These are phyloP conservation scores for Myotis lucifugus DNA, from an alignment of 2,113 vertebrate species.

Conservation along the genomic window DNA sequence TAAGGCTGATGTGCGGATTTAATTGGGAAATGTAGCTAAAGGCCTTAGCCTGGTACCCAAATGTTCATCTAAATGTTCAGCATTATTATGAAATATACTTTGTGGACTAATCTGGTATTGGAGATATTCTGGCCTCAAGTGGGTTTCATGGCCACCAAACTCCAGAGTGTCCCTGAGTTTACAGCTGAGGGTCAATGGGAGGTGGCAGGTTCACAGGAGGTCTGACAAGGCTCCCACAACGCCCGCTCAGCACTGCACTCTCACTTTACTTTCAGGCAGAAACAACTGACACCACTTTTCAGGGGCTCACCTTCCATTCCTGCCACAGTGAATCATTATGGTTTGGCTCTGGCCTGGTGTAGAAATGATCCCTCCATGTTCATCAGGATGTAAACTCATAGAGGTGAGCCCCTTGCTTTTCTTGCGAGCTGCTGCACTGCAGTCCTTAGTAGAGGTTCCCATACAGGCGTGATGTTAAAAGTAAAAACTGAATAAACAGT, in stretches of 20 bases:
- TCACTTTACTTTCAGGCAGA: neutral
- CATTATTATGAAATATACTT: neutral
- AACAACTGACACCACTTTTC: neutral
- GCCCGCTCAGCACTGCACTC: too few species aligned
- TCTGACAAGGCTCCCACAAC: too few species aligned
- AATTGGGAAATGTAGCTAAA: neutral
- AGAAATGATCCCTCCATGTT: too few species aligned
- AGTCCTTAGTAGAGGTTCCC: neutral
- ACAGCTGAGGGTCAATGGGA: neutral
- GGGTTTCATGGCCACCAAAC: neutral
- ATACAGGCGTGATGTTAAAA: neutral
- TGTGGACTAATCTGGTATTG: neutral
- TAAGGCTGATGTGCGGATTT: neutral
- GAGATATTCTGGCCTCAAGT: neutral
- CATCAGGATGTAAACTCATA: too few species aligned
- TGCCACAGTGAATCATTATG: neutral
- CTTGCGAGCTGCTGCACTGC: neutral
- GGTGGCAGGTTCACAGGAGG: accelerated
- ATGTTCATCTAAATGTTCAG: neutral
- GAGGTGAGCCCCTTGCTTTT: too few species aligned
- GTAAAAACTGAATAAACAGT: neutral
- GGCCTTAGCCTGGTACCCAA: neutral
- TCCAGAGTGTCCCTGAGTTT: neutral
- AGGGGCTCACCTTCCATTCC: too few species aligned
- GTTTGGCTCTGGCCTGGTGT: neutral